phyloP scores from a whole-genome alignment of 2,113 vertebrate species.

The Nibea coibor region DNA sequence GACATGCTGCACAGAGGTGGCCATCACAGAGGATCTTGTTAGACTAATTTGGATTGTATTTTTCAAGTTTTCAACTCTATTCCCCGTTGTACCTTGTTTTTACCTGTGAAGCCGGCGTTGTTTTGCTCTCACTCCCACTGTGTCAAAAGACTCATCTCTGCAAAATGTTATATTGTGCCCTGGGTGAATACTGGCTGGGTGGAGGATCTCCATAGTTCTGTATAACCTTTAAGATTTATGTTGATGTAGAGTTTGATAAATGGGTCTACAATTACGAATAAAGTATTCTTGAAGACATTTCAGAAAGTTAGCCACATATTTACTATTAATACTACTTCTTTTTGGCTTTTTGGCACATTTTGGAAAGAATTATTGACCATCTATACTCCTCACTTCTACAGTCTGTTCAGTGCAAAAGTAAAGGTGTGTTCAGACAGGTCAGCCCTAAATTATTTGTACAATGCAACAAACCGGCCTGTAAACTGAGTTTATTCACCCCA shows the following conservation, averaged over 20 bases:
- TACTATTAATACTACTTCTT: too few relatives aligned
- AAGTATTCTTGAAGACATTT: neutral
- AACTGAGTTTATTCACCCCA: neutral
- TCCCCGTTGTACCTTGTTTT: slow-evolving; percentile 17
- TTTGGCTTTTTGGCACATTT: too few relatives aligned
- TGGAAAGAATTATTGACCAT: too few relatives aligned
- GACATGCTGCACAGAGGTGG: slow-evolving; percentile 31
- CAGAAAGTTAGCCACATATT: neutral
- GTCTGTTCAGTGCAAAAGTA: neutral
- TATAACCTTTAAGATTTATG: slow-evolving; percentile 10
- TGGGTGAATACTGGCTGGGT: neutral
- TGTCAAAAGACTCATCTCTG: slow-evolving; percentile 22
- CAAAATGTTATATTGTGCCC: neutral
- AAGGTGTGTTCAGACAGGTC: neutral
- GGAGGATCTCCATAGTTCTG: neutral
- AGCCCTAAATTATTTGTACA: neutral
- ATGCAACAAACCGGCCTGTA: neutral
- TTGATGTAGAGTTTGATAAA: slow-evolving; percentile 16
- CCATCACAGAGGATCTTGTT: slow-evolving; percentile 52
- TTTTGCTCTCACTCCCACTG: slow-evolving; percentile 1
- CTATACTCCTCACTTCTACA: too few relatives aligned
- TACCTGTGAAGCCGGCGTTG: neutral
- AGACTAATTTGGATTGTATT: slow-evolving; percentile 21
- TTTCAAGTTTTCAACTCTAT: neutral
- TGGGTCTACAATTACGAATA: neutral